Percentiles rank a stretch among this genome's conserved stretches.
Conservation (phyloP, 2,113 vertebrate species). For the Ramphastos sulfuratus region DNA sequence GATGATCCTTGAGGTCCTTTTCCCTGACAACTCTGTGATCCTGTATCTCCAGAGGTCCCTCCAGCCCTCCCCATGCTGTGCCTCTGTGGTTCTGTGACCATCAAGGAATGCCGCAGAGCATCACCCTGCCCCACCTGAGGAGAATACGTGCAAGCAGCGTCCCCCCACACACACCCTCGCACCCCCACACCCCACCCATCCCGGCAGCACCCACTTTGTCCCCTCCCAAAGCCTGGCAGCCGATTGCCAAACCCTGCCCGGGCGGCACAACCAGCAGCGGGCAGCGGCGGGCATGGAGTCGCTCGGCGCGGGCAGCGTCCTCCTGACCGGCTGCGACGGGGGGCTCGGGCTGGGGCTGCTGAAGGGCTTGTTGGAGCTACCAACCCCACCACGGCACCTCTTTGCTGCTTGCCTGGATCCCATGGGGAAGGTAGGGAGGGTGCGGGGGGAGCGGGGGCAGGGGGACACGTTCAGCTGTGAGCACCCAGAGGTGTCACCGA, state of each 20-base stretch:
- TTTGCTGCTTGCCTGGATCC: slow-evolving; percentile 29
- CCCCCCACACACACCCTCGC: not conserved
- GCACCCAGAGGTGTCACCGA: too few species aligned
- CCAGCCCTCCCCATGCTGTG: too few species aligned
- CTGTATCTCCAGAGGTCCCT: too few species aligned
- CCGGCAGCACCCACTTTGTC: not conserved
- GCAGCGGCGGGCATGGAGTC: not conserved
- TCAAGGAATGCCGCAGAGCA: not conserved
- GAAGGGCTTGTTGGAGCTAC: slow-evolving; percentile 16
- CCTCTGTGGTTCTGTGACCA: too few species aligned
- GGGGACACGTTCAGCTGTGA: too few species aligned
- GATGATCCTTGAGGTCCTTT: too few species aligned
- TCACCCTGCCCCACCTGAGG: not conserved
- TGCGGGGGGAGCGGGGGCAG: accelerated
- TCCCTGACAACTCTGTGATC: too few species aligned
- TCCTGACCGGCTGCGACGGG: not conserved
- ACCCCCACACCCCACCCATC: not conserved
- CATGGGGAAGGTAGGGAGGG: slow-evolving; percentile 12
- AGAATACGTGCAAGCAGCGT: not conserved
- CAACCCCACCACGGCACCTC: not conserved
- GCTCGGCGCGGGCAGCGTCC: not conserved
- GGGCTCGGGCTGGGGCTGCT: slow-evolving; percentile 35
- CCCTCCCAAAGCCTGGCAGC: not conserved
- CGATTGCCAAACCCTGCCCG: not conserved
- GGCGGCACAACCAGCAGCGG: not conserved